A percentile compares a stretch with the other conserved stretches of the same genome.
phyloP scores from a whole-genome alignment of 1,140 invertebrate species.

The Sycophila sp. region DNA sequence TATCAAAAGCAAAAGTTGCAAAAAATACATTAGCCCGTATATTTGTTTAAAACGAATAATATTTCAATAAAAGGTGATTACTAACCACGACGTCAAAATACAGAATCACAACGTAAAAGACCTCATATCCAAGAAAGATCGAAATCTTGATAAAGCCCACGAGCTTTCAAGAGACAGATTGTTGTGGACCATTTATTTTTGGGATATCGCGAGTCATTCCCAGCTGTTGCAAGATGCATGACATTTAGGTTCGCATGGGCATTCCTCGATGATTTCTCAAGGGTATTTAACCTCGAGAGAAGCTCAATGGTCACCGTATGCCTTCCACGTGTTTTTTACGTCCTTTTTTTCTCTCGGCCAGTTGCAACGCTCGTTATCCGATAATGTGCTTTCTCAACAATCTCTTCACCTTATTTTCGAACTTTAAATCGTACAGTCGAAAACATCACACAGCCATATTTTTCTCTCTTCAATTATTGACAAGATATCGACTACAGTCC shows the following conservation, averaged over 20 bases:
- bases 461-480: neutral
- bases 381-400: neutral
- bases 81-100: conserved; percentile 29
- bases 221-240: conserved; percentile 52
- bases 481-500: conserved; percentile 1
- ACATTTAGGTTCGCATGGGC: conserved; percentile 49
- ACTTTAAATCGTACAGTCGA: neutral
- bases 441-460: neutral
- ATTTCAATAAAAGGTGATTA: conserved; percentile 4
- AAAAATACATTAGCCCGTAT: neutral
- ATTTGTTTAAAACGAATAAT: neutral
- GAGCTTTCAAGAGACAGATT: conserved; percentile 27
- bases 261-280: neutral
- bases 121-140: neutral
- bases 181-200: conserved; percentile 47
- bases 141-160: conserved; percentile 27
- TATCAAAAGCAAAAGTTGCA: neutral
- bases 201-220: conserved; percentile 49
- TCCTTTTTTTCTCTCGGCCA: neutral
- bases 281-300: neutral
- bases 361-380: neutral
- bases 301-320: neutral
- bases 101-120: conserved; percentile 24
- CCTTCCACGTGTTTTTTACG: neutral
- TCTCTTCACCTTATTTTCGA: neutral